Evolutionary conservation across 2,797 vertebrate species (phyloP).

Genomic region (Kryptolebias ocellatus): DNA sequence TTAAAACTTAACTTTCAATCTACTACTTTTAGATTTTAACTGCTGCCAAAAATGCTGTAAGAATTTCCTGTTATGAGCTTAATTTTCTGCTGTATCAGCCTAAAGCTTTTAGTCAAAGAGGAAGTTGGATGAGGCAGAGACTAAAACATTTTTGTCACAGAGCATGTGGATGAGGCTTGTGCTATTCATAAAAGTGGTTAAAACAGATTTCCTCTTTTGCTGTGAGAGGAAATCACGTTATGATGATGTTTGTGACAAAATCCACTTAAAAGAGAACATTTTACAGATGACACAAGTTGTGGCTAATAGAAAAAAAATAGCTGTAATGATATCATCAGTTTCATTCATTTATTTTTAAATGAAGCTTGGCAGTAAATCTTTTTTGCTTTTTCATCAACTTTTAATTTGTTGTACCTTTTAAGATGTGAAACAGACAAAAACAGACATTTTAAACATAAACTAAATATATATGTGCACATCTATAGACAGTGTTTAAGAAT

Average conservation of each 20-base stretch:
- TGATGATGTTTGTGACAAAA: slow-evolving; percentile 5
- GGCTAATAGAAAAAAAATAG: slow-evolving; percentile 10
- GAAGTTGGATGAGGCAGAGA: slow-evolving; percentile 45
- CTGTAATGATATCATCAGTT: slow-evolving; percentile 26
- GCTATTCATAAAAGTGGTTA: slow-evolving; percentile 2
- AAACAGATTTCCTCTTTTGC: slow-evolving; percentile 48
- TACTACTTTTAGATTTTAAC: slow-evolving; percentile 31
- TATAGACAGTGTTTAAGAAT: too few species aligned
- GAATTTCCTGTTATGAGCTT: slow-evolving; percentile 40
- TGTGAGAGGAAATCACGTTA: slow-evolving; percentile 16
- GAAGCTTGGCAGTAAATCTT: slow-evolving; percentile 9
- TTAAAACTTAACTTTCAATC: slow-evolving; percentile 39
- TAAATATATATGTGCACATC: too few species aligned
- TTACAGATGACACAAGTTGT: slow-evolving; percentile 12
- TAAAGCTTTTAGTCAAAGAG: slow-evolving; percentile 30
- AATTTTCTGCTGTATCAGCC: slow-evolving; percentile 1
- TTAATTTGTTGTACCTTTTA: too few species aligned
- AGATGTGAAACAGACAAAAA: too few species aligned
- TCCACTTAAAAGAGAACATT: slow-evolving; percentile 1
- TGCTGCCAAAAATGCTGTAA: slow-evolving; percentile 41
- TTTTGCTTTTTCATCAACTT: too few species aligned
- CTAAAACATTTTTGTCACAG: slow-evolving; percentile 20
- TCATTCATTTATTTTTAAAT: not conserved
- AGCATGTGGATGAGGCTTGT: slow-evolving; percentile 38
- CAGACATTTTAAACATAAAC: too few species aligned